Percentiles rank a stretch among this genome's conserved stretches.
Evolutionary conservation across 2,113 vertebrate species (phyloP).

Genomic region (Acrocephalus arundinaceus): DNA sequence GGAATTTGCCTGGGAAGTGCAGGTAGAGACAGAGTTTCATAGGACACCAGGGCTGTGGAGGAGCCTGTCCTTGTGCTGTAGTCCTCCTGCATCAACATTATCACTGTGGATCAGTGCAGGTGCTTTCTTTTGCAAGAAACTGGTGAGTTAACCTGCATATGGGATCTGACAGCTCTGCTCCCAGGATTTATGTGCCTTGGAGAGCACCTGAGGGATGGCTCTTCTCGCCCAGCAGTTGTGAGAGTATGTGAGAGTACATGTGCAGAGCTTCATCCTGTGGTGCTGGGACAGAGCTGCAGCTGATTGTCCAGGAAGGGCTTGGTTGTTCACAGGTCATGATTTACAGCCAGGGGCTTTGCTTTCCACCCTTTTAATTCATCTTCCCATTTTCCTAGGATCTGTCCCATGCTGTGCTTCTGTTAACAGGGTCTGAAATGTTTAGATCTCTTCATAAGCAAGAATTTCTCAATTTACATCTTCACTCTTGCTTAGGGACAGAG

Average conservation of each 20-base stretch:
- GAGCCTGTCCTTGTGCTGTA: neutral
- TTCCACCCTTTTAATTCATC: neutral
- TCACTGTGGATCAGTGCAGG: neutral
- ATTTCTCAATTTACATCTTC: neutral
- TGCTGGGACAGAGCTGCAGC: neutral
- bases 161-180: neutral
- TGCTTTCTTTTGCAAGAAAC: neutral
- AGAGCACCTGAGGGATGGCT: neutral
- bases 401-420: neutral
- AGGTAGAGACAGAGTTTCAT: accelerated
- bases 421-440: neutral
- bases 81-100: neutral
- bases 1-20: neutral
- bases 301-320: neutral
- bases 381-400: neutral
- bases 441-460: neutral
- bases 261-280: neutral
- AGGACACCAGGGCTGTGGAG: neutral
- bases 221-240: neutral
- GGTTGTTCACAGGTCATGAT: neutral
- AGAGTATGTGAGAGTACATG: neutral
- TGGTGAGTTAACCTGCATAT: accelerated
- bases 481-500: neutral
- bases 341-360: neutral
- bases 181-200: neutral